phyloP scores from a whole-genome alignment of 1,140 invertebrate genomes.

The Mycetomoellerius zeteki region DNA sequence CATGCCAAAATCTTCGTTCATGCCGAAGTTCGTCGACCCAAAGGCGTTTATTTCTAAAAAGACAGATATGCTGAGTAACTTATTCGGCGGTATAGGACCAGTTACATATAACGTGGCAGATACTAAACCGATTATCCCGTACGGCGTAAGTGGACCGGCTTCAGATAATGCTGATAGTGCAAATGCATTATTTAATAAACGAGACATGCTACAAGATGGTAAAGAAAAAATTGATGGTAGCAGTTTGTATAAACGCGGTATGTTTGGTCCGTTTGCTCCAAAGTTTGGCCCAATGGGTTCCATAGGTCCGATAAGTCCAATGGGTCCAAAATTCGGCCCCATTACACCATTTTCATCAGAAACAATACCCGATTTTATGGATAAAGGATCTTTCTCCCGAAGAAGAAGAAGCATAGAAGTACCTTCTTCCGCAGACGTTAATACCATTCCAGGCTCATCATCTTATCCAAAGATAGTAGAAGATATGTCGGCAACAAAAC shows the following conservation, averaged over 20 bases:
- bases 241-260: constrained; percentile 67
- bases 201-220: not conserved
- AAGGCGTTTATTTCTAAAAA: constrained; percentile 81
- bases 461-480: constrained; percentile 74
- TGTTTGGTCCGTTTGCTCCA: constrained; percentile 70
- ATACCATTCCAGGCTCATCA: constrained; percentile 67
- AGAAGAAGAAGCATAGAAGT: constrained; percentile 67
- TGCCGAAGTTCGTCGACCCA: constrained; percentile 83
- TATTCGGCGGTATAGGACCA: constrained; percentile 77
- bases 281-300: constrained; percentile 63
- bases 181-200: constrained; percentile 17
- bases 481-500: constrained; percentile 11
- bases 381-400: constrained; percentile 48
- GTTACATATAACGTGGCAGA: constrained; percentile 35
- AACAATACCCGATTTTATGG: constrained; percentile 26
- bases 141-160: constrained; percentile 15
- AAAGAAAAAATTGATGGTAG: constrained; percentile 40
- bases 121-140: constrained; percentile 53
- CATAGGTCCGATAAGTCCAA: constrained; percentile 1
- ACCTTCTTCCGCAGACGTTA: constrained; percentile 2
- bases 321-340: constrained; percentile 60
- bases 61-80: constrained; percentile 79
- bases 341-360: constrained; percentile 20
- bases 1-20: constrained; percentile 78
- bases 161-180: constrained; percentile 51